Evolutionary conservation across 2,888 invertebrate species (phyloP).

Genomic region (Eilema caniola): DNA sequence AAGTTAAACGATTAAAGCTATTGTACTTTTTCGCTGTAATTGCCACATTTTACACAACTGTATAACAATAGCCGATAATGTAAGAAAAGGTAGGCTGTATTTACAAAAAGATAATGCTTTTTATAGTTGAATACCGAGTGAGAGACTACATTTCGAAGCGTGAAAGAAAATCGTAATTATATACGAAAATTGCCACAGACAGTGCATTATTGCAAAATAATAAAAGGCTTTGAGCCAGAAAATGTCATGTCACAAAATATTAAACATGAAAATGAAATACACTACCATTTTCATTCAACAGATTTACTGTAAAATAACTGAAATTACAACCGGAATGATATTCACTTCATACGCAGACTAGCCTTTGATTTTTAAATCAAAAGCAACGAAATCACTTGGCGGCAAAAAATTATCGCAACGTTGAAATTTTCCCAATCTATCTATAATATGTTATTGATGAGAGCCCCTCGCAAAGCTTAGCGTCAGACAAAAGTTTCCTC

Average conservation of each 20-base stretch:
- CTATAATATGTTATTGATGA: slow-evolving; percentile 39
- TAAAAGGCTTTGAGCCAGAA: not conserved
- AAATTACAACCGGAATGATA: not conserved
- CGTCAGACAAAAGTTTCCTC: slow-evolving; percentile 42
- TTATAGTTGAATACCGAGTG: not conserved
- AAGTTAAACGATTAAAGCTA: slow-evolving; percentile 28
- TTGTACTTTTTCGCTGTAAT: slow-evolving; percentile 15
- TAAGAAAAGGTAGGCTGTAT: not conserved
- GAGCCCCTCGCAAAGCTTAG: slow-evolving; percentile 35
- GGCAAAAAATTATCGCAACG: slow-evolving; percentile 2
- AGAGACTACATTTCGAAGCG: not conserved
- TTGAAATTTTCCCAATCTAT: slow-evolving; percentile 17
- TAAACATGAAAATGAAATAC: not conserved
- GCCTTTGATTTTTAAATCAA: slow-evolving; percentile 2
- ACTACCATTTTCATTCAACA: not conserved
- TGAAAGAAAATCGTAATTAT: not conserved
- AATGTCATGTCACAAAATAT: not conserved
- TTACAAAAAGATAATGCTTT: not conserved
- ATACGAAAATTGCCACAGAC: not conserved
- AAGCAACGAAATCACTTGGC: slow-evolving; percentile 1
- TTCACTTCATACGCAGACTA: slow-evolving; percentile 3
- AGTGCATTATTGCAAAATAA: not conserved
- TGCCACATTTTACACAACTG: slow-evolving; percentile 5
- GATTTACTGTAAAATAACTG: not conserved
- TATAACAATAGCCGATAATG: not conserved